phyloP scores from a whole-genome alignment of 2,888 invertebrate species.

The Dromius quadrimaculatus region DNA sequence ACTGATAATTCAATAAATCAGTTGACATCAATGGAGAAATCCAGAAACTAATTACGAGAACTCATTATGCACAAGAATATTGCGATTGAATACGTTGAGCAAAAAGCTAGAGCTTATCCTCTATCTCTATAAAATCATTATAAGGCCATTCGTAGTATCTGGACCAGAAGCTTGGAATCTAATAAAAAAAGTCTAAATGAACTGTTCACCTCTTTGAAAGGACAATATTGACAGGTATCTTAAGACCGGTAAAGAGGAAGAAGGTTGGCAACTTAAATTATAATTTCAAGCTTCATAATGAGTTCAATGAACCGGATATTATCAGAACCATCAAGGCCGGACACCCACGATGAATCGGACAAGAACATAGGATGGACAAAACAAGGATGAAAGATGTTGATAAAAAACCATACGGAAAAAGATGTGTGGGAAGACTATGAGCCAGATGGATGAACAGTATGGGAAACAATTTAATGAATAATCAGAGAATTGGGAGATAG shows the following conservation, averaged over 20 bases:
- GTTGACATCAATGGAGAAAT: not conserved
- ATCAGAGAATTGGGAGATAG: not conserved
- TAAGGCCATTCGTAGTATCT: not conserved
- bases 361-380: too few species aligned
- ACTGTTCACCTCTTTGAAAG: not conserved
- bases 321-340: not conserved
- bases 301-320: not conserved
- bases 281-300: not conserved
- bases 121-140: not conserved
- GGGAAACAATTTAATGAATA: not conserved
- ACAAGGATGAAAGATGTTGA: constrained; percentile 13
- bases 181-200: not conserved
- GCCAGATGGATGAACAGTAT: not conserved
- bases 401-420: not conserved
- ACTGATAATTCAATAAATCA: not conserved
- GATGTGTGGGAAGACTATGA: not conserved
- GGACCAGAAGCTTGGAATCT: not conserved
- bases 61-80: not conserved
- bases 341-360: not conserved
- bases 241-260: not conserved
- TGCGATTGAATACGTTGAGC: not conserved
- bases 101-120: not conserved
- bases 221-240: not conserved
- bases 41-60: not conserved
- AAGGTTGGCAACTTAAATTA: too few species aligned